Conservation (phyloP, 2,888 invertebrate genomes). For the Nezara viridula region DNA sequence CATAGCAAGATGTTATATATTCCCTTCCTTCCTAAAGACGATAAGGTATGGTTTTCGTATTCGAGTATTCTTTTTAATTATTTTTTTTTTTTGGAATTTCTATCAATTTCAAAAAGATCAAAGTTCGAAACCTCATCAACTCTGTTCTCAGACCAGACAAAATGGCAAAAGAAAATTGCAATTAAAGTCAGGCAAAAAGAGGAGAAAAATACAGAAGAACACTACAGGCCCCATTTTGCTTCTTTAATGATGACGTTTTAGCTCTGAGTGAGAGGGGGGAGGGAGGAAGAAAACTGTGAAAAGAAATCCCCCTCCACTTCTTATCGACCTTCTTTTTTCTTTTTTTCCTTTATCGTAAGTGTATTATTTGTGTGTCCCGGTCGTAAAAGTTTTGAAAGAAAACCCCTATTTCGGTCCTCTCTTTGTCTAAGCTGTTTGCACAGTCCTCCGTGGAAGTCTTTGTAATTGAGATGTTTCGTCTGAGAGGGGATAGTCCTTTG, state of each 20-base stretch:
- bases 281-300: not conserved
- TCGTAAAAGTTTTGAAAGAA: constrained; percentile 32
- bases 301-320: not conserved
- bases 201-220: not conserved
- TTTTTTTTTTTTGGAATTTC: not conserved
- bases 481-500: not conserved
- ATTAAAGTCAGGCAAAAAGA: not conserved
- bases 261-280: not conserved
- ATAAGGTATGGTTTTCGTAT: too few species aligned
- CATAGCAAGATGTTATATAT: too few species aligned
- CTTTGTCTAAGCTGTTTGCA: constrained; percentile 7
- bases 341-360: constrained; percentile 13
- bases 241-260: constrained; percentile 48
- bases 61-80: too few species aligned
- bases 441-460: not conserved
- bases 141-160: not conserved
- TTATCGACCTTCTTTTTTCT: constrained; percentile 29
- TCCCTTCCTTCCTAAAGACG: too few species aligned
- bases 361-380: constrained; percentile 36
- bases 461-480: not conserved
- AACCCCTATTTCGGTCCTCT: not conserved
- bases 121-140: not conserved
- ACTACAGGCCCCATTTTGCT: not conserved
- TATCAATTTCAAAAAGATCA: not conserved
- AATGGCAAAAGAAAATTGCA: constrained; percentile 19